Base-by-base conservation (phyloP, 2,113 vertebrate species). In the Garra rufa region DNA sequence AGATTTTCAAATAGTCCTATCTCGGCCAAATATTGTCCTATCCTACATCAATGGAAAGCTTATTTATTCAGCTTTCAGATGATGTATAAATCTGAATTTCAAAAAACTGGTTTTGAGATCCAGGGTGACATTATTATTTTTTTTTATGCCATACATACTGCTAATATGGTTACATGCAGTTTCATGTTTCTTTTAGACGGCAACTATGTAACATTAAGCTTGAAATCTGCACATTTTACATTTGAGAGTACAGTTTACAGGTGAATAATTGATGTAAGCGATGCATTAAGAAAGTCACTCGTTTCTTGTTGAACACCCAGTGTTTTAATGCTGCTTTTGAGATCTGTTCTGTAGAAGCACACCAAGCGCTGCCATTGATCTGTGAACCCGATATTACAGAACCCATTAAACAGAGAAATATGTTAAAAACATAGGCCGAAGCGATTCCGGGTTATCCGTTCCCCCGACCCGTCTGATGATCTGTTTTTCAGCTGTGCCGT, bases 401-500 rank as follows among this genome's bases (percentile, higher is more conserved):
- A 21, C 30, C 4, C 15, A 19, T 34, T 4, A 19, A 67, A 34
- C 17, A 9, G 9, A 9, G 19, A 67, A 67, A 7, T 4, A 38
- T 9, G 65, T 38, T 69, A 19, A 67, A 67, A 67, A 38, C 30
- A 67, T 38, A 11, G 65, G 17, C 19, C 41, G 0, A 21, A 2
- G 17, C 17, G 7, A 34, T 69, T 38, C 41, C 11, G 17, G 65
- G 65, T 41, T n/a, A 41, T 21, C 4, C n/a, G 19, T 69, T 41
- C 21, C 34, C 9, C 65, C 21, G 65, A 69, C 65, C 30, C 65
- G 4, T 69, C 34, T 69, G 65, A 69, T 30, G 41, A 50, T 44
- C 19, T 76, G 50, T 6, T 52, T 71, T 59, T 84, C 38, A 38
- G 52, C 61, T 57, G n/a, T 78, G n/a, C 19, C 52, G 24, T 75